phyloP scores from a whole-genome alignment of 2,113 vertebrate genomes.

The Rhabdornis inornatus region DNA sequence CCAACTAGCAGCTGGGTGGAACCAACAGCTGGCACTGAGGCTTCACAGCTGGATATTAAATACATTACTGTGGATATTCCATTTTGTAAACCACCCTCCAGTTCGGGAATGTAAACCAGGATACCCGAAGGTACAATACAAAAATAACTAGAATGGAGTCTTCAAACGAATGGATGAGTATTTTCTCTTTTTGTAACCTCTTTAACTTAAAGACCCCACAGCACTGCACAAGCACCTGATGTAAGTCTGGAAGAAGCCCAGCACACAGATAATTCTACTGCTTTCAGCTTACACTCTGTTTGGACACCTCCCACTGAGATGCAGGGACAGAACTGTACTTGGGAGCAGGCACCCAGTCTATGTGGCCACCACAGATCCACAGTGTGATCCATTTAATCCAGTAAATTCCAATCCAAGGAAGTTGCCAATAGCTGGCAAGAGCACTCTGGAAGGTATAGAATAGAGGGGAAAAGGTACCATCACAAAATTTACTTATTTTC shows the following conservation, averaged over 20 bases:
- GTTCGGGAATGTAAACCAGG: background rate
- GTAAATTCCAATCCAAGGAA: background rate
- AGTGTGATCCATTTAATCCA: background rate
- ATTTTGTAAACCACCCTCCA: background rate
- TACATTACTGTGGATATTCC: background rate
- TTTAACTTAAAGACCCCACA: background rate
- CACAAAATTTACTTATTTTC: background rate
- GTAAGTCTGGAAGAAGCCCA: background rate
- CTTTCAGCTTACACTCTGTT: background rate
- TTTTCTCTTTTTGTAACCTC: background rate
- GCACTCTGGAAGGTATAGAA: background rate
- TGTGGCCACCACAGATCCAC: background rate
- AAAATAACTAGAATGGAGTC: background rate
- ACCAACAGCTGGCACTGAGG: background rate
- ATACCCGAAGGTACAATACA: background rate
- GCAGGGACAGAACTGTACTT: background rate
- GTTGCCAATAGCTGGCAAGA: background rate
- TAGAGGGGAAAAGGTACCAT: background rate
- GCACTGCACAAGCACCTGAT: background rate
- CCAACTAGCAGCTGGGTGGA: background rate
- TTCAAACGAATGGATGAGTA: background rate
- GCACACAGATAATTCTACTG: too few species aligned
- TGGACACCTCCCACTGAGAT: background rate
- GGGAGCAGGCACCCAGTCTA: background rate
- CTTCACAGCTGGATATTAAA: background rate